Percentiles rank a stretch among this genome's conserved stretches.
Evolutionary conservation across 2,888 invertebrate species (phyloP).

Genomic region (Pinctada fucata): DNA sequence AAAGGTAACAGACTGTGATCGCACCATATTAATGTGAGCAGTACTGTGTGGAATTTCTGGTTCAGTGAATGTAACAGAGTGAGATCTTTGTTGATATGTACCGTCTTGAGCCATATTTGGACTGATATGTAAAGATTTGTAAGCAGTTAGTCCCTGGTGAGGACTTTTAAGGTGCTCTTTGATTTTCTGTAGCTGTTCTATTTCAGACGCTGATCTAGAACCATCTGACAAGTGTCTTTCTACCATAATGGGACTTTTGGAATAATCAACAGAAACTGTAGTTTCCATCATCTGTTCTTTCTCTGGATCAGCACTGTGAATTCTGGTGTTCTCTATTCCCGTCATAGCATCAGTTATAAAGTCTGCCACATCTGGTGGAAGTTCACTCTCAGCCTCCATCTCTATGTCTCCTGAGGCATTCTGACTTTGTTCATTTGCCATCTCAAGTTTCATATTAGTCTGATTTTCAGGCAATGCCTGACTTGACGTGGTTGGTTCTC

Average conservation of each 20-base stretch:
- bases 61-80: constrained; percentile 5
- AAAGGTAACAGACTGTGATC: constrained; percentile 23
- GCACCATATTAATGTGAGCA: neutral
- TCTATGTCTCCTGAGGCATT: neutral
- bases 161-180: neutral
- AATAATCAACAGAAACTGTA: constrained; percentile 1
- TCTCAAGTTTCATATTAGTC: neutral
- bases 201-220: neutral
- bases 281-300: constrained; percentile 4
- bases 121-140: neutral
- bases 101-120: neutral
- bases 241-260: neutral
- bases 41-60: neutral
- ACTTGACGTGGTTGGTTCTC: neutral
- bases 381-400: constrained; percentile 46
- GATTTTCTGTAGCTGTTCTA: neutral
- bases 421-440: neutral
- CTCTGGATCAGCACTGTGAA: constrained; percentile 11
- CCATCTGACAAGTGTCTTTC: neutral
- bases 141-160: neutral
- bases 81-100: constrained; percentile 10
- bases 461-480: neutral
- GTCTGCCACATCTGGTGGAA: constrained; percentile 68
- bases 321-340: constrained; percentile 21
- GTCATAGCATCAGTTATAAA: constrained; percentile 61